Base-by-base conservation (phyloP, 1,140 invertebrate species). In the Lordiphosa clarofinis region DNA sequence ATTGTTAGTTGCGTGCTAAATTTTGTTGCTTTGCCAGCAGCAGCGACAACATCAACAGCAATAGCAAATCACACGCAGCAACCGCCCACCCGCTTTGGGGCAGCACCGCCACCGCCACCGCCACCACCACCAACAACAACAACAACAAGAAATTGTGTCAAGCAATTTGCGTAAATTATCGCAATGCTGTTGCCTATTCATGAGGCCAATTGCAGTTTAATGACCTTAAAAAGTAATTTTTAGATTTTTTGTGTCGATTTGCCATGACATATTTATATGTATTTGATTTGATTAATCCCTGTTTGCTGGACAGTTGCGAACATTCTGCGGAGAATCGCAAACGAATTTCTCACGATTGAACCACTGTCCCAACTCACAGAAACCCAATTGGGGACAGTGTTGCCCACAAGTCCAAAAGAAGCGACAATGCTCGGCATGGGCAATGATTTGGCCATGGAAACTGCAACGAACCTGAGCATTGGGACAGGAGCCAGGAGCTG, bases 91-190 rank as follows among this genome's bases (percentile, higher is more conserved):
- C 65, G 49, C 64, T 15, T 40, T 46, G n/a, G 43, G 52, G 36
- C 53, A 49, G 15, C 38, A 59, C 37, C 37, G 56, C 21, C 38
- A 59, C 37, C 37, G 56, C 12, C 37, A 52, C 43, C 35, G 60
- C 24, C 39, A 46, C 42, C 46, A 68, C 44, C 56, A 37, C 38
- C 33, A 48, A 15, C 53, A 40, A 33, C 31, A 47, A 43, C 35
- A 64, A 21, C 49, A 57, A 57, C 21, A 48, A 49, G 13, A 82
- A 84, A 84, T 84, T 78, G 78, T 84, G 78, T 84, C 78, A 84
- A 84, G 79, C 78, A 84, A 84, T 84, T 84, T 84, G 78, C 78
- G 78, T 84, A 84, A 76, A 82, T 82, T 84, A 82, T 69, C 73
- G 73, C 68, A 59, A 59, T 59, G 55, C 39, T 59, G 62, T 19